These are phyloP conservation scores for Megalopta genalis DNA, from an alignment of 1,140 invertebrate genomes.

Conservation along the genomic window DNA sequence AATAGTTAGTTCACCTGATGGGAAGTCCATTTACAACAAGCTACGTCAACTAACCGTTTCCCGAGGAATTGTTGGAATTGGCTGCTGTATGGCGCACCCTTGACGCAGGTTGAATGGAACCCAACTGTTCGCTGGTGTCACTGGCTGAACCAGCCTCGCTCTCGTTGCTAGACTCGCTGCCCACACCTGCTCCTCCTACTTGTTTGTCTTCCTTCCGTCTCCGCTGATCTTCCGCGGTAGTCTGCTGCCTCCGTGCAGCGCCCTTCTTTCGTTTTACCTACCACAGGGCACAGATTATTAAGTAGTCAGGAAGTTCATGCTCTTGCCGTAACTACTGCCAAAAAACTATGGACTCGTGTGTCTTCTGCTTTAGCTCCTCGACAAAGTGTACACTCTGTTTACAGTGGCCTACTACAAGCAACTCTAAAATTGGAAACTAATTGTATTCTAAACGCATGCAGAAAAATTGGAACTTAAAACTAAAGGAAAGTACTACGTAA, in stretches of 20 bases:
- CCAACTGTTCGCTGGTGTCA: constrained; percentile 75
- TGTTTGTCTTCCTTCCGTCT: constrained; percentile 77
- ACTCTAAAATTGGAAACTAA: not conserved
- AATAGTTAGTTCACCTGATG: constrained; percentile 68
- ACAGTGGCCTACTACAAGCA: not conserved
- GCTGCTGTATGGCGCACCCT: constrained; percentile 68
- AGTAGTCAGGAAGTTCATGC: constrained; percentile 78
- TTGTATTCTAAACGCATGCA: not conserved
- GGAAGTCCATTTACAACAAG: constrained; percentile 67
- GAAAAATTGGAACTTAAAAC: not conserved
- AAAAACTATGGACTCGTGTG: constrained; percentile 48
- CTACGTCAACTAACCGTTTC: constrained; percentile 78
- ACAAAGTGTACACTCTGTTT: not conserved
- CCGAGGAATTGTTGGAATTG: constrained; percentile 77
- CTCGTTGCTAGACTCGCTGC: constrained; percentile 78
- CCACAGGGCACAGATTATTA: constrained; percentile 76
- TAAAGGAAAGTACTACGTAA: not conserved
- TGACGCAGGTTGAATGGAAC: constrained; percentile 70
- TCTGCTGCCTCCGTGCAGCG: constrained; percentile 76
- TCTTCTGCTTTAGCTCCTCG: not conserved
- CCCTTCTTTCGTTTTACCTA: constrained; percentile 81
- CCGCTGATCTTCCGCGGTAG: constrained; percentile 74
- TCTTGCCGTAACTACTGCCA: constrained; percentile 67
- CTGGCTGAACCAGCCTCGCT: constrained; percentile 77
- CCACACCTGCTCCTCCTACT: constrained; percentile 62